Evolutionary conservation across 2,797 vertebrate genomes (phyloP).

Genomic region (Cossypha heuglini): DNA sequence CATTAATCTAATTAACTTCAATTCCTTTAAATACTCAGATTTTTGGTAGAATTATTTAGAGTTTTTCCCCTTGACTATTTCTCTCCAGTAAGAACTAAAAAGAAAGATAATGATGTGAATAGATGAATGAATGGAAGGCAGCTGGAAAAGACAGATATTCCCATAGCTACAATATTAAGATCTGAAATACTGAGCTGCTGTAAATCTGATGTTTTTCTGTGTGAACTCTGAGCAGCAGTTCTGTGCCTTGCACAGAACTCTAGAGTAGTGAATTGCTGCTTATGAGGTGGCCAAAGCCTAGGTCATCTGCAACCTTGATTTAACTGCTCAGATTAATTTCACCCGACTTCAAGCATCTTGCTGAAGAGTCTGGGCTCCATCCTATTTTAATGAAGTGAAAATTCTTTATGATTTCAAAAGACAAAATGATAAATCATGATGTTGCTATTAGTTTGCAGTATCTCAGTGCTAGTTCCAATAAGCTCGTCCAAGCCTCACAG

Average conservation of each 20-base stretch:
- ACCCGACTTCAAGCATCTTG: not conserved
- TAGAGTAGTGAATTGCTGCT: not conserved
- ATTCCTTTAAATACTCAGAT: not conserved
- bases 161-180: not conserved
- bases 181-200: not conserved
- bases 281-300: not conserved
- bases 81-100: not conserved
- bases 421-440: not conserved
- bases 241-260: not conserved
- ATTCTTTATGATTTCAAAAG: not conserved
- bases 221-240: not conserved
- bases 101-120: not conserved
- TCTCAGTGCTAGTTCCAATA: not conserved
- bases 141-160: not conserved
- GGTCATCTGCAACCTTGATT: not conserved
- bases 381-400: not conserved
- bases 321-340: not conserved
- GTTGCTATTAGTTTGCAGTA: not conserved
- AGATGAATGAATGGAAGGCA: not conserved
- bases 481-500: not conserved
- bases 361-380: not conserved
- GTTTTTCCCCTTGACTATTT: not conserved
- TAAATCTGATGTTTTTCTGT: not conserved
- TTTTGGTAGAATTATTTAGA: not conserved
- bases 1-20: not conserved